Evolutionary conservation across 2,888 invertebrate species (phyloP), one percentile per base, ranked within the genome.

Genomic region (Lysandra bellargus): DNA sequence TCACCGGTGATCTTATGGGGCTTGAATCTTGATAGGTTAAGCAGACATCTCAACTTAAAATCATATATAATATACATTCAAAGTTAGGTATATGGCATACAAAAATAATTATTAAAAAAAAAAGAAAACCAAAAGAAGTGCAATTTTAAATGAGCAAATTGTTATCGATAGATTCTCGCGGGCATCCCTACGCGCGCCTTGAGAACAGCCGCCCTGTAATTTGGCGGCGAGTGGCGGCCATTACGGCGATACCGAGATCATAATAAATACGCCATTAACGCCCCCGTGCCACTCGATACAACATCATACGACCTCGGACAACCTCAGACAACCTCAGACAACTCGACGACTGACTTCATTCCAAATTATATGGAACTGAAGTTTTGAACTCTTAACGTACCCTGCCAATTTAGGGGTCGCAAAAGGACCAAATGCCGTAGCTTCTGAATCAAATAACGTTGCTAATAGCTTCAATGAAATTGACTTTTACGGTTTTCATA

Each of bases 181-280:
- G 86, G 82, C 89, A 85, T 87, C 87, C 88, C 91, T 91, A 90
- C 89, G 87, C 89, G 87, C 85, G 85, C 88, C 91, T 89, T 91
- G 84, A 91, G 88, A 88, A 84, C 85, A 84, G 91, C 94, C 94
- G 95, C 95, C 94, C 94, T 95, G 94, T 95, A 95, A 95, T 95
- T 95, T 95, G 94, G 92, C 93, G 89, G 92, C 92, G 91, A 94
- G 94, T 94, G 94, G 92, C 91, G 93, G 93, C 93, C 92, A 94
- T 94, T 94, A 93, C 92, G 87, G 90, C 91, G 93, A 94, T 94
- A 93, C 93, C 92, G 90, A 91, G 93, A 94, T 94, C 94, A 94
- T 94, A 94, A 94, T 94, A 94, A 94, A 94, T 94, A 94, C 93
- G 89, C 94, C 92, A 94, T 94, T 93, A 94, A 93, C 94, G 93